Conservation (phyloP, 2,797 vertebrate species). For the Neopelma chrysocephalum region DNA sequence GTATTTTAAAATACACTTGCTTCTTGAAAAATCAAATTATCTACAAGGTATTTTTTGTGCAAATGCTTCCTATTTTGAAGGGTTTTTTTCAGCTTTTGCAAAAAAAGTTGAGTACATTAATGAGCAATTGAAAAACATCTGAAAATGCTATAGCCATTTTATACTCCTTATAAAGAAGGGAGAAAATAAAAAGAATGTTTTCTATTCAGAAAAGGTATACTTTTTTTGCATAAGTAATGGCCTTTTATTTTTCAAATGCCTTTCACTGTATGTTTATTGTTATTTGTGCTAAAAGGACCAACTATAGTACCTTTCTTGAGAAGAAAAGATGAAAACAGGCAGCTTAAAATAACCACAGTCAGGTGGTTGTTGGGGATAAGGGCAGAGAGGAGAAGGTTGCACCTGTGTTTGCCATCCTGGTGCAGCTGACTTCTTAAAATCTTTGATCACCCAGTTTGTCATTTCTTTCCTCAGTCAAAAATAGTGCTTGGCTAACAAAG, state of each 20-base stretch:
- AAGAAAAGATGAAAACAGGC: neutral
- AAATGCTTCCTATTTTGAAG: neutral
- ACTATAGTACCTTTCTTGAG: neutral
- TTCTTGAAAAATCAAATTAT: slow-evolving; percentile 10
- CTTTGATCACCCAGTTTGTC: neutral
- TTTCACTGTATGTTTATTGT: neutral
- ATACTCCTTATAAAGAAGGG: neutral
- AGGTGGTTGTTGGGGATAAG: neutral
- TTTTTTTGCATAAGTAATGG: neutral
- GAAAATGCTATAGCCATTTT: neutral
- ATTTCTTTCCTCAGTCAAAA: neutral
- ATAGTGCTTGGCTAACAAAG: neutral
- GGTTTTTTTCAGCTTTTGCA: neutral
- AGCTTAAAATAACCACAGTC: neutral
- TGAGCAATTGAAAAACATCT: neutral
- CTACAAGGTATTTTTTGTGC: neutral
- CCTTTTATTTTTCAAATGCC: neutral
- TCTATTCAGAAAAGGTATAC: neutral
- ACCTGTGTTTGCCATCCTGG: neutral
- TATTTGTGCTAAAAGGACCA: neutral
- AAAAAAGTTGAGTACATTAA: neutral
- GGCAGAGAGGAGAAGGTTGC: neutral
- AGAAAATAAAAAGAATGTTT: neutral
- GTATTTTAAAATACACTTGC: neutral
- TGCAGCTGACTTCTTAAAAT: neutral